phyloP scores from a whole-genome alignment of 2,888 invertebrate species.

The Cryptosula pallasiana region DNA sequence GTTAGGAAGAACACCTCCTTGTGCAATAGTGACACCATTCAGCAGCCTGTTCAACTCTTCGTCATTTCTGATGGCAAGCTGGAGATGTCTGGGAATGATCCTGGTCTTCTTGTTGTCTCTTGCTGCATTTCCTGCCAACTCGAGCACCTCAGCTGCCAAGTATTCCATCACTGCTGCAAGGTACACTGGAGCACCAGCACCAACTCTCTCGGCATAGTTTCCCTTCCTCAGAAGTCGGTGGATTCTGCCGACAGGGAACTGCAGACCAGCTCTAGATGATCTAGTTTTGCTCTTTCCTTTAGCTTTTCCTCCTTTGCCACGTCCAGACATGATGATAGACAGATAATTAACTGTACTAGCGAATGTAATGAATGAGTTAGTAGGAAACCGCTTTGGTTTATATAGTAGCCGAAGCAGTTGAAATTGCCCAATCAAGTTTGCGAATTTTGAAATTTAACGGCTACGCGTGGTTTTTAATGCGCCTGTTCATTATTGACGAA shows the following conservation, averaged over 20 bases:
- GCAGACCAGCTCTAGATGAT: constrained; percentile 51
- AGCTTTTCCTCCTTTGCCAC: constrained; percentile 54
- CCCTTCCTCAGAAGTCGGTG: constrained; percentile 53
- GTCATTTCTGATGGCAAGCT: constrained; percentile 73
- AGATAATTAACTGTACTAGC: too few relatives aligned
- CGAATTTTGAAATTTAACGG: too few relatives aligned
- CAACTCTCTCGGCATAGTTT: constrained; percentile 54
- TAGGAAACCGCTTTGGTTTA: too few relatives aligned
- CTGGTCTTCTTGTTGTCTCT: constrained; percentile 61
- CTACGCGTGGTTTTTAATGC: too few relatives aligned
- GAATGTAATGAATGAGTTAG: too few relatives aligned
- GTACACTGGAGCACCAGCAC: constrained; percentile 54
- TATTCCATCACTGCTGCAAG: constrained; percentile 56
- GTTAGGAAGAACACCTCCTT: constrained; percentile 76
- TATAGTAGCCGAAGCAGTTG: too few relatives aligned
- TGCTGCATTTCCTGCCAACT: constrained; percentile 54
- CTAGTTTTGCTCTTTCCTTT: constrained; percentile 52
- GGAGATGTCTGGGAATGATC: constrained; percentile 71
- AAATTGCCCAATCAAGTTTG: background rate
- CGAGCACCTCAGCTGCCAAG: constrained; percentile 61
- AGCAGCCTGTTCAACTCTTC: constrained; percentile 73
- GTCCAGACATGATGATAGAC: too few relatives aligned
- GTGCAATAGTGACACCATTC: constrained; percentile 71
- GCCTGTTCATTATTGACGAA: too few relatives aligned
- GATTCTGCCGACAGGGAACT: constrained; percentile 54